Evolutionary conservation across 2,888 invertebrate species (phyloP), one percentile per base, ranked within the genome.

Genomic region (Hydriomena furcata): DNA sequence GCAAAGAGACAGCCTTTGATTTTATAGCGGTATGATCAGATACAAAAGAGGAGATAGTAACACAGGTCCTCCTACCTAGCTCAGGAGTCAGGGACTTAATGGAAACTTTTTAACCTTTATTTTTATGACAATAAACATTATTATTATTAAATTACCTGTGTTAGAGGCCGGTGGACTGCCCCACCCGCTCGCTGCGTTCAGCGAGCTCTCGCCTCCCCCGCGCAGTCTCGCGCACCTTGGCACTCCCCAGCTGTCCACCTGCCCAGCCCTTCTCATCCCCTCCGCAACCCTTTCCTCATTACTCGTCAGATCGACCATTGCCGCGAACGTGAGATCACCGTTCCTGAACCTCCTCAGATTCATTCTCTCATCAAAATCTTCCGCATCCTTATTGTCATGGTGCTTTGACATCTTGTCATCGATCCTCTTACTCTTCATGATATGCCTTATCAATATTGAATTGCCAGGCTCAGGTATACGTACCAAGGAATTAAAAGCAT

Each of bases 141-240:
- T n/a, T n/a, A n/a, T n/a, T n/a, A n/a, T n/a, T n/a, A n/a, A n/a
- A 25, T 40, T 91, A 73, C 92, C 93, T 75, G 92, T 93, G 74
- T 93, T 93, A 68, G 93, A 92, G 28, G 94, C 86, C 45, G 94
- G 95, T 36, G 95, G 94, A 55, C 94, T 93, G 64, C 95, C 95
- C 95, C 96, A 96, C 61, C 94, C 95, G 50, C 94, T 93, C 51
- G 95, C 93, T 53, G 93, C 93, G 77, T 94, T 95, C 69, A 96
- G 92, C 32, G 95, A 95, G 84, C 94, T 95, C 82, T 96, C 96
- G 49, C 95, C 96, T 40, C 96, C 96, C 45, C 96, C 96, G 56
- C 93, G 90, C 55, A 96, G 91, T 59, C 94, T 92, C 68, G 95
- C 82, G 42, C 92, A 90, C 32, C 86, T 87, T 52, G 93, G 92